Conservation (phyloP, 2,888 invertebrate genomes). For the Hydriomena furcata region DNA sequence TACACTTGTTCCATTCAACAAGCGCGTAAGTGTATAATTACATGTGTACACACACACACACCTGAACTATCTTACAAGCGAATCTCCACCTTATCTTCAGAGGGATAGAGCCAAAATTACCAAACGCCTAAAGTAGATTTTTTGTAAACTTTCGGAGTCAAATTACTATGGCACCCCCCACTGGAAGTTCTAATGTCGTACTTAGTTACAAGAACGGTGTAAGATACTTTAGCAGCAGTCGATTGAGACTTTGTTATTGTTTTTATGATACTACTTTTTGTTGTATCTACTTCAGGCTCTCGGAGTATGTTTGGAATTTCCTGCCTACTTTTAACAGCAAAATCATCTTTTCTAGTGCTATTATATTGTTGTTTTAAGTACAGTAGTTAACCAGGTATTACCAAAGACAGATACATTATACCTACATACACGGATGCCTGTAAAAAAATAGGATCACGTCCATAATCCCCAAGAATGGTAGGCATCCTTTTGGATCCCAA, state of each 20-base stretch:
- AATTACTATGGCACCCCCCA: constrained; percentile 18
- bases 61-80: constrained; percentile 4
- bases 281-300: no score
- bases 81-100: constrained; percentile 4
- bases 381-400: no score
- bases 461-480: no score
- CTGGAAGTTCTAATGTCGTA: constrained; percentile 22
- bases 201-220: constrained; percentile 19
- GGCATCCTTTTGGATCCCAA: no score
- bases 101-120: not conserved
- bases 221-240: constrained; percentile 19
- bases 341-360: no score
- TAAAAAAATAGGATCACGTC: no score
- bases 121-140: not conserved
- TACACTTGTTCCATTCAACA: constrained; percentile 27
- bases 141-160: constrained; percentile 20
- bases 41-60: constrained; percentile 31
- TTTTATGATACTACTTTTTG: constrained; percentile 8
- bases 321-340: no score
- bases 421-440: no score
- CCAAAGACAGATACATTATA: no score
- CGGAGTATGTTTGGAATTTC: no score
- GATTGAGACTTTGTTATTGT: constrained; percentile 17
- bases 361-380: no score
- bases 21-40: constrained; percentile 20